A percentile compares a stretch with the other conserved stretches of the same genome.
These are phyloP conservation scores for Myrmecophaga tridactyla DNA, from an alignment of 2,113 vertebrate species.

Conservation along the genomic window DNA sequence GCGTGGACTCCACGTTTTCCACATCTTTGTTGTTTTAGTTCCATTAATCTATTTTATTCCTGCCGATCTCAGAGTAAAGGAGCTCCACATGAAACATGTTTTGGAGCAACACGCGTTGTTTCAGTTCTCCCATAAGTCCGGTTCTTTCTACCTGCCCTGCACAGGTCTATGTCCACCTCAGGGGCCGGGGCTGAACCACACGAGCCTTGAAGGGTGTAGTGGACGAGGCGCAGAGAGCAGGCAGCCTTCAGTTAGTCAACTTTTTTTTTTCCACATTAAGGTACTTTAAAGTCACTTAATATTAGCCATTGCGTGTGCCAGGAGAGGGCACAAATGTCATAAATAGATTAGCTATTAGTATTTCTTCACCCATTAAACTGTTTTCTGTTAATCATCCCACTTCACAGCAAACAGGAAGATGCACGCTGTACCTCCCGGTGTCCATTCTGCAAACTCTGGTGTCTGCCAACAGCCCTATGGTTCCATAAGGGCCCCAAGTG, in stretches of 20 bases:
- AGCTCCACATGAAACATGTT: not conserved
- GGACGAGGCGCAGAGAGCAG: not conserved
- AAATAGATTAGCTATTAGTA: rapidly evolving
- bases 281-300: rapidly evolving
- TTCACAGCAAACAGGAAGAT: rapidly evolving
- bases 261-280: not conserved
- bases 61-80: not conserved
- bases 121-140: not conserved
- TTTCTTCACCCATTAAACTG: rapidly evolving
- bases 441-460: rapidly evolving
- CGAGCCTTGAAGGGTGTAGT: rapidly evolving
- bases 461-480: not conserved
- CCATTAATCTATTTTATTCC: too few species aligned
- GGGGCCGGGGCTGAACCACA: not conserved
- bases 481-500: not conserved
- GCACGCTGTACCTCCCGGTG: rapidly evolving
- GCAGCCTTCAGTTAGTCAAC: rapidly evolving
- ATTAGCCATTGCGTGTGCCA: rapidly evolving
- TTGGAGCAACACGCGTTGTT: not conserved
- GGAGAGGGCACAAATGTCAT: rapidly evolving
- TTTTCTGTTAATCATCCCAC: rapidly evolving
- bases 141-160: rapidly evolving
- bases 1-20: rapidly evolving
- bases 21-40: too few species aligned
- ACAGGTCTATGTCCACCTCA: too few species aligned